Evolutionary conservation across 2,797 vertebrate species (phyloP).

Genomic region (Acipenser ruthenus): DNA sequence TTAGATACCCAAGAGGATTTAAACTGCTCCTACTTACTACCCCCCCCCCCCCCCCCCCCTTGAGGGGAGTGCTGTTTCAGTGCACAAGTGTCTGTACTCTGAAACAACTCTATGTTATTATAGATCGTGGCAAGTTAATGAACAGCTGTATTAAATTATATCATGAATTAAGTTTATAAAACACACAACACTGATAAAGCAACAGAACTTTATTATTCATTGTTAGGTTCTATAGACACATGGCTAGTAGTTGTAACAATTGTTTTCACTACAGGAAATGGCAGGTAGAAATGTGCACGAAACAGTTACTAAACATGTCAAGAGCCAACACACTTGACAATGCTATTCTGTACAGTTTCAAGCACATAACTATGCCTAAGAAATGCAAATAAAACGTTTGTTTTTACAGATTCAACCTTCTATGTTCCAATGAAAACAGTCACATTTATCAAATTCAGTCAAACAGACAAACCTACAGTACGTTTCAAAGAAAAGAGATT

Average conservation of each 20-base stretch:
- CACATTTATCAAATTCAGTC: neutral
- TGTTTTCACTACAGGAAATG: neutral
- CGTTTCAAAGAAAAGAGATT: neutral
- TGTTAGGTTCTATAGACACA: neutral
- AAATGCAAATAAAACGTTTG: neutral
- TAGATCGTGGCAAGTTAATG: too few species aligned
- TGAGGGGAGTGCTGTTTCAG: too few species aligned
- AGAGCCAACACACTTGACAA: slow-evolving; percentile 1
- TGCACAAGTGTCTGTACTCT: too few species aligned
- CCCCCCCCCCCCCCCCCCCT: too few species aligned
- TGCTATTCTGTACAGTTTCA: neutral
- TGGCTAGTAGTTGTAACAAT: neutral
- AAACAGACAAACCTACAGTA: neutral
- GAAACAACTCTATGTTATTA: too few species aligned
- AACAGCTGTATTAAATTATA: too few species aligned
- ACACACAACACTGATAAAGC: neutral
- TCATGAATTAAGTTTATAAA: too few species aligned
- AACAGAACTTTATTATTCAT: neutral
- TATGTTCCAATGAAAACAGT: neutral
- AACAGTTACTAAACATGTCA: slow-evolving; percentile 3
- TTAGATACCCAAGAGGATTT: too few species aligned
- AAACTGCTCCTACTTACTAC: too few species aligned
- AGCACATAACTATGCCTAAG: neutral
- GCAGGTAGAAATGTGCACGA: neutral
- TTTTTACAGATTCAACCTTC: neutral